Evolutionary conservation across 2,888 invertebrate species (phyloP).

Genomic region (Andrena haemorrhoa): DNA sequence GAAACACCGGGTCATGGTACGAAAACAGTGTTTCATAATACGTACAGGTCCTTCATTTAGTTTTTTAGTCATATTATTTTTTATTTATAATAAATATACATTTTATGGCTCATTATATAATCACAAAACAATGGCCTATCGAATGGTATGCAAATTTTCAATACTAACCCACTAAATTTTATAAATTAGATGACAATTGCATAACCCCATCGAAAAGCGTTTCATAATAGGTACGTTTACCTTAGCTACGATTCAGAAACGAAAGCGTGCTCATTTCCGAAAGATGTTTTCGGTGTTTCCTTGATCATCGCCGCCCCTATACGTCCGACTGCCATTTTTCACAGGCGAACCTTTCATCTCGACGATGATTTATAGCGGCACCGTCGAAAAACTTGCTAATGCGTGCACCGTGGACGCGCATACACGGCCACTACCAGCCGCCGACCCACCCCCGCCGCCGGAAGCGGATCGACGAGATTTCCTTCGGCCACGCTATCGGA

Average conservation of each 20-base stretch:
- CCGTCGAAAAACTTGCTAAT: slow-evolving; percentile 67
- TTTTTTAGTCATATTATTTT: no score
- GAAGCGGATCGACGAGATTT: slow-evolving; percentile 53
- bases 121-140: no score
- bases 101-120: no score
- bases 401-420: slow-evolving; percentile 59
- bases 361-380: slow-evolving; percentile 63
- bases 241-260: background rate
- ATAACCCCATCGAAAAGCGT: no score
- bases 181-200: no score
- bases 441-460: slow-evolving; percentile 26
- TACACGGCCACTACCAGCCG: slow-evolving; percentile 45
- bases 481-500: slow-evolving; percentile 53
- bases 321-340: slow-evolving; percentile 60
- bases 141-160: no score
- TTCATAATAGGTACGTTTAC: no score
- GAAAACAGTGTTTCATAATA: no score
- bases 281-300: slow-evolving; percentile 51
- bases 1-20: no score
- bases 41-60: no score
- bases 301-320: slow-evolving; percentile 44
- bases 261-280: slow-evolving; percentile 15
- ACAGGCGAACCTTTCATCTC: slow-evolving; percentile 45
- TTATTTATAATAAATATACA: no score
- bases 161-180: no score